Percentiles rank a stretch among this genome's conserved stretches.
Conservation (phyloP, 2,888 invertebrate genomes). For the Exephanes ischioxanthus region DNA sequence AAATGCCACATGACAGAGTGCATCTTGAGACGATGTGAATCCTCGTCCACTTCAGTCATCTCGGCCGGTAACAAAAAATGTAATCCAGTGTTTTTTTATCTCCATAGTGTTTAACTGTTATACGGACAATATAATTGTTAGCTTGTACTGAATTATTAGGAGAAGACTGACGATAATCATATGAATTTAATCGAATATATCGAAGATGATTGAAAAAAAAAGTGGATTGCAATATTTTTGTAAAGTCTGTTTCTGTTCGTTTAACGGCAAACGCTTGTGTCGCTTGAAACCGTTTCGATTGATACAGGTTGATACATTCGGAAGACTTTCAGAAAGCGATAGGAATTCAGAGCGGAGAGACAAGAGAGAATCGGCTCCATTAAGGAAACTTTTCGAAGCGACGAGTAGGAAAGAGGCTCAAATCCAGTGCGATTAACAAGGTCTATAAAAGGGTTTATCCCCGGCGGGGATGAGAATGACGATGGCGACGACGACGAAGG, state of each 20-base stretch:
- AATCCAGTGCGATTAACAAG: slow-evolving; percentile 77
- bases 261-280: slow-evolving; percentile 11
- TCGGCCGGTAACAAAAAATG: no score
- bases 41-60: no score
- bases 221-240: background rate
- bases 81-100: no score
- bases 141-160: background rate
- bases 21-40: background rate
- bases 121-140: background rate
- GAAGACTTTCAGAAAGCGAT: slow-evolving; percentile 53
- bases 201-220: background rate
- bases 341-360: slow-evolving; percentile 58
- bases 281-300: slow-evolving; percentile 40
- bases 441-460: slow-evolving; percentile 79
- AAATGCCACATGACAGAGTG: background rate
- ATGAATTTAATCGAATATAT: background rate
- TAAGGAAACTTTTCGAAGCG: slow-evolving; percentile 71
- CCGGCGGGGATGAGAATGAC: slow-evolving; percentile 70
- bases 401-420: slow-evolving; percentile 64
- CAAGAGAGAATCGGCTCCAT: slow-evolving; percentile 67
- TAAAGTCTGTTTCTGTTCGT: background rate
- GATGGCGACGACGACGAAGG: slow-evolving; percentile 39
- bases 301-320: slow-evolving; percentile 46
- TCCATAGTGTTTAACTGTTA: no score
- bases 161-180: background rate